Evolutionary conservation across 2,113 vertebrate species (phyloP).

Genomic region (Boulengeromyrus knoepffleri): DNA sequence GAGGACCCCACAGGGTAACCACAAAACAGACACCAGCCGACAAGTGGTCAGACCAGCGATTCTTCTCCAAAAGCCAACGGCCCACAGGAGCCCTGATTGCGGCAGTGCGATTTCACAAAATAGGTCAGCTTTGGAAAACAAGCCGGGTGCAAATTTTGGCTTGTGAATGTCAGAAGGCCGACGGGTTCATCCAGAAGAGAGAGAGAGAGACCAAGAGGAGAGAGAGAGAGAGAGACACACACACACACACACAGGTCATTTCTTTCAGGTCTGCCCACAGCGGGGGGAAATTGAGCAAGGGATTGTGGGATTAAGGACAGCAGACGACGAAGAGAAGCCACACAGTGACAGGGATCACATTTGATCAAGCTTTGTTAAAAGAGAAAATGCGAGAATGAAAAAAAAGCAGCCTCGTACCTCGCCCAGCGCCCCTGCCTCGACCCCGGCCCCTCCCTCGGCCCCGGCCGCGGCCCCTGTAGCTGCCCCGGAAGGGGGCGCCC

Average conservation of each 20-base stretch:
- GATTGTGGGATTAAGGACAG: background rate
- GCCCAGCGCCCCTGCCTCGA: conserved; percentile 75
- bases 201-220: background rate
- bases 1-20: background rate
- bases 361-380: background rate
- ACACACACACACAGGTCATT: background rate
- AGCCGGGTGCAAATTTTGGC: background rate
- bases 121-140: background rate
- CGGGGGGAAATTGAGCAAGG: background rate
- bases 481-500: conserved; percentile 80
- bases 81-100: background rate
- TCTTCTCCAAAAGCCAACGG: background rate
- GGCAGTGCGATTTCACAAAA: background rate
- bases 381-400: background rate
- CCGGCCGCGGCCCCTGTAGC: conserved; percentile 82
- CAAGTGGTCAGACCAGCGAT: background rate
- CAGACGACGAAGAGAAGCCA: background rate
- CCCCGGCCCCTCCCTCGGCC: conserved; percentile 83
- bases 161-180: background rate
- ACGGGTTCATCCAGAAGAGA: background rate
- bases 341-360: background rate
- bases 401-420: conserved; percentile 43
- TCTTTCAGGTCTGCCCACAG: background rate
- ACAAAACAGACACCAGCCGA: background rate
- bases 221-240: background rate